Percentiles rank a stretch among this genome's conserved stretches.
These are phyloP conservation scores for Metaphire vulgaris DNA, from an alignment of 1,140 invertebrate genomes.

Conservation along the genomic window DNA sequence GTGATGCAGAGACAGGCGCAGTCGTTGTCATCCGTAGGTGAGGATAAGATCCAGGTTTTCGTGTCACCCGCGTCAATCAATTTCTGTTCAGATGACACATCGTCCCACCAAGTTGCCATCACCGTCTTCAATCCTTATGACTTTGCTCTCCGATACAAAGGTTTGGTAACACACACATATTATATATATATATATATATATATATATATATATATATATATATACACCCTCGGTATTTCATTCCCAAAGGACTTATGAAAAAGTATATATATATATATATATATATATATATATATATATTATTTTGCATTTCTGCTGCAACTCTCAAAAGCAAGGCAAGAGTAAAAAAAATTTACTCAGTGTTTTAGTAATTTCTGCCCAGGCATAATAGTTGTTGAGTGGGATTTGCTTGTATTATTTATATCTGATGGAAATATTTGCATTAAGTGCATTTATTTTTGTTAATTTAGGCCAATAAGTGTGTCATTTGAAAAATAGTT, in stretches of 20 bases:
- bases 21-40: neutral
- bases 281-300: neutral
- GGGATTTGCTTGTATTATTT: neutral
- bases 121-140: neutral
- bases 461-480: neutral
- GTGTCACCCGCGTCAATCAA: neutral
- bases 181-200: neutral
- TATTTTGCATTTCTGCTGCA: too few relatives aligned
- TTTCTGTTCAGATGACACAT: conserved; percentile 3
- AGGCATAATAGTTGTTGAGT: neutral
- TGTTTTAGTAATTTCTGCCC: neutral
- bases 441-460: neutral
- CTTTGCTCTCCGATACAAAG: neutral
- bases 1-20: too few relatives aligned
- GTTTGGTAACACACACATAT: neutral
- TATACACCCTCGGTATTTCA: too few relatives aligned
- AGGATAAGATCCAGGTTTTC: neutral
- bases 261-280: neutral
- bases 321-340: neutral
- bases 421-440: neutral
- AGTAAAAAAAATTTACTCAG: too few relatives aligned
- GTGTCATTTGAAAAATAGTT: too few relatives aligned
- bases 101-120: neutral
- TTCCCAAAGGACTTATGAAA: too few relatives aligned
- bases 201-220: neutral